phyloP scores from a whole-genome alignment of 1,140 invertebrate species.

The Drosophila cardini region DNA sequence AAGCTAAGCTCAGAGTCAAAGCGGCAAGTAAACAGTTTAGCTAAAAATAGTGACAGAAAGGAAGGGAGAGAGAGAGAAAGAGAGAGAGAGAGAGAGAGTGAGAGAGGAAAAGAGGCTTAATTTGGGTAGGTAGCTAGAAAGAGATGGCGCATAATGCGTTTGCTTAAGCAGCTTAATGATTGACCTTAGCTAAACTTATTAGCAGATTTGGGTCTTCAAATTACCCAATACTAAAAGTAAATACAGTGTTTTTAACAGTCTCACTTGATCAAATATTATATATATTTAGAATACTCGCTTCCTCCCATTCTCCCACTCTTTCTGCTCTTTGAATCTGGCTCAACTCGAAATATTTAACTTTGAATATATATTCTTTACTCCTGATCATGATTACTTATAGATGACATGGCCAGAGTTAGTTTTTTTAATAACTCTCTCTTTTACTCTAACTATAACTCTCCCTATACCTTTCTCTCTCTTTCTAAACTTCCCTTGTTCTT shows the following conservation, averaged over 20 bases:
- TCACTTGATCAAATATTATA: too few relatives aligned
- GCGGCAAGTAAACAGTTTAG: conserved; percentile 39
- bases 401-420: too few relatives aligned
- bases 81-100: neutral
- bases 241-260: too few relatives aligned
- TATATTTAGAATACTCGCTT: too few relatives aligned
- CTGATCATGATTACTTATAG: too few relatives aligned
- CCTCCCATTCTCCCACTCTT: neutral
- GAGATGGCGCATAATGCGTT: conserved; percentile 14
- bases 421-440: too few relatives aligned
- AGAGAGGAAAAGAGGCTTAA: neutral
- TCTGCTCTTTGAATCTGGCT: neutral
- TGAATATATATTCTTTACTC: too few relatives aligned
- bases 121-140: neutral
- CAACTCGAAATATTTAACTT: too few relatives aligned
- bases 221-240: too few relatives aligned
- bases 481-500: too few relatives aligned
- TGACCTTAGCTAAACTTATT: conserved; percentile 14
- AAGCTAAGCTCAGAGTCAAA: conserved; percentile 34
- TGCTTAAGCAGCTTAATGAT: conserved; percentile 10
- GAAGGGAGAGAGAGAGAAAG: neutral
- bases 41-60: conserved; percentile 5
- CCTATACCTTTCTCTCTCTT: too few relatives aligned
- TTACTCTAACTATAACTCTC: too few relatives aligned
- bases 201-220: neutral